Conservation (phyloP, 2,113 vertebrate species). For the Rutilus rutilus region DNA sequence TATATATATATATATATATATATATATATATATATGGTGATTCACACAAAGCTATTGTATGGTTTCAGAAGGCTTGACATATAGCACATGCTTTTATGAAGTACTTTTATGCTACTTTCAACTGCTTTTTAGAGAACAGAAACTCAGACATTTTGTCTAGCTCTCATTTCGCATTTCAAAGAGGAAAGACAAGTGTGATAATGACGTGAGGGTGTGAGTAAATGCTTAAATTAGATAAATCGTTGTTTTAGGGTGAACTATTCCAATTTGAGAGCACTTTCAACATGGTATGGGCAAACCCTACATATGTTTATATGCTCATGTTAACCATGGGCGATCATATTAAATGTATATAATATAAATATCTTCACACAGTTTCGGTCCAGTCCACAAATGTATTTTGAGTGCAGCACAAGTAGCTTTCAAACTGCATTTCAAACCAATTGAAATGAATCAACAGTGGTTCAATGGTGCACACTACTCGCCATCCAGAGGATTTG, state of each 20-base stretch:
- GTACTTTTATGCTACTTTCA: too few relatives aligned
- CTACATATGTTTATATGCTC: too few relatives aligned
- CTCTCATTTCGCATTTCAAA: not conserved
- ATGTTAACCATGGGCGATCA: not conserved
- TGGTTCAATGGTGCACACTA: conserved; percentile 35
- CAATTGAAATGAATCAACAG: conserved; percentile 57
- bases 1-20: too few relatives aligned
- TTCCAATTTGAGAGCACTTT: not conserved
- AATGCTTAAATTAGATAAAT: too few relatives aligned
- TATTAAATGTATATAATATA: not conserved
- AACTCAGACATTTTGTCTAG: not conserved
- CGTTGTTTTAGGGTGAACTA: too few relatives aligned
- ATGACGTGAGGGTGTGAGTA: not conserved
- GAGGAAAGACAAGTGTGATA: not conserved
- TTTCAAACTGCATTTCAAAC: conserved; percentile 58
- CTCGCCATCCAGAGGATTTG: conserved; percentile 55
- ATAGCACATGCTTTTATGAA: not conserved
- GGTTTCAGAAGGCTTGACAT: not conserved
- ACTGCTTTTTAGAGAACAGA: not conserved
- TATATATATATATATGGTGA: not conserved
- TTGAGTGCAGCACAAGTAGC: conserved; percentile 36
- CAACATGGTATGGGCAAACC: not conserved
- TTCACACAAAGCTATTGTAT: not conserved
- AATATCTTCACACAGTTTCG: conserved; percentile 13
- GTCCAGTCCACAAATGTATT: conserved; percentile 30